A percentile compares a stretch with the other conserved stretches of the same genome.
These are phyloP conservation scores for Phaedon cochleariae DNA, from an alignment of 2,888 invertebrate genomes.

Conservation along the genomic window DNA sequence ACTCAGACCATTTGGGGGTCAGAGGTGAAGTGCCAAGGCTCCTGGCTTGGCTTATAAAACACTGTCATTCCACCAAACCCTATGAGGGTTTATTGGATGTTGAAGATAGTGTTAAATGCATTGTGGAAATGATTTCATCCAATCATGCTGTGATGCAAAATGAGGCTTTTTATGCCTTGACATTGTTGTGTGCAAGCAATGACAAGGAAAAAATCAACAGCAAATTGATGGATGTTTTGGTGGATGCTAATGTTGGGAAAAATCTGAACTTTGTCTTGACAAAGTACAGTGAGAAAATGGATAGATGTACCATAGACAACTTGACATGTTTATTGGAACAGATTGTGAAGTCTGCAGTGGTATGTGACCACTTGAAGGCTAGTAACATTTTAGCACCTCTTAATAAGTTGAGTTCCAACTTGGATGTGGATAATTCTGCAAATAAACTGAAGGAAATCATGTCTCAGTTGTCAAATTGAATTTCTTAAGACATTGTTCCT, in stretches of 20 bases:
- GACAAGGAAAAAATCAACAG: slow-evolving; percentile 25
- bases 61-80: slow-evolving; percentile 65
- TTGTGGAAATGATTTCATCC: slow-evolving; percentile 84
- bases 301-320: slow-evolving; percentile 54
- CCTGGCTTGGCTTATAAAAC: slow-evolving; percentile 80
- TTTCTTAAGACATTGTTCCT: no score
- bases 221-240: slow-evolving; percentile 38
- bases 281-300: slow-evolving; percentile 57
- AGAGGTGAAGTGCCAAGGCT: slow-evolving; percentile 83
- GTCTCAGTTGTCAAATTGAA: slow-evolving; percentile 1
- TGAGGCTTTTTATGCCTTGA: slow-evolving; percentile 79
- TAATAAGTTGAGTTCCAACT: slow-evolving; percentile 42
- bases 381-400: slow-evolving; percentile 39
- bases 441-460: slow-evolving; percentile 7
- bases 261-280: slow-evolving; percentile 54
- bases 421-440: slow-evolving; percentile 30
- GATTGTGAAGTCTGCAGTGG: slow-evolving; percentile 43
- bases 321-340: slow-evolving; percentile 54
- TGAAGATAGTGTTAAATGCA: slow-evolving; percentile 75
- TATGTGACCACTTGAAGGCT: slow-evolving; percentile 50
- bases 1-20: slow-evolving; percentile 83
- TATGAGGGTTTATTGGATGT: slow-evolving; percentile 62
- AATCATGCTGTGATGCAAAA: slow-evolving; percentile 90
- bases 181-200: slow-evolving; percentile 65
- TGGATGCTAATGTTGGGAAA: slow-evolving; percentile 55